Evolutionary conservation across 2,113 vertebrate genomes (phyloP).

Genomic region (Pachycephala philippinensis): DNA sequence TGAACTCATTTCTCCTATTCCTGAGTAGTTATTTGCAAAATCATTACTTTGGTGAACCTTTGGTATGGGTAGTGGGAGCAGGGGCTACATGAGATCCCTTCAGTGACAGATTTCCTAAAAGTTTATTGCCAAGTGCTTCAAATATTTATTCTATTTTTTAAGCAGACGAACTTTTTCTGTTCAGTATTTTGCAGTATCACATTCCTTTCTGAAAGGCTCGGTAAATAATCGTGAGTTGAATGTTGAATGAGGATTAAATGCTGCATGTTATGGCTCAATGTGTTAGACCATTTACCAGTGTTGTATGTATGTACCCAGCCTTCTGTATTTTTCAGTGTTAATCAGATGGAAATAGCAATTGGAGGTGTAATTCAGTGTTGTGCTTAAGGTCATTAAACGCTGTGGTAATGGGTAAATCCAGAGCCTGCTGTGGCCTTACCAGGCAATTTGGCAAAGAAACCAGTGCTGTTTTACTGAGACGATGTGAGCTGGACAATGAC

Average conservation of each 20-base stretch:
- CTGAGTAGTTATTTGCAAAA: background rate
- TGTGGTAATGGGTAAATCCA: background rate
- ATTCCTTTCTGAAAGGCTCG: background rate
- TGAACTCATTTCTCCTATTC: background rate
- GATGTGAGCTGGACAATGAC: background rate
- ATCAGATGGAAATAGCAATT: constrained; percentile 29
- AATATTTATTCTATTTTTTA: background rate
- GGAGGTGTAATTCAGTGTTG: constrained; percentile 30
- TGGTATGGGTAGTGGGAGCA: background rate
- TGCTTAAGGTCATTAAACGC: constrained; percentile 22
- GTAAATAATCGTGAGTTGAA: background rate
- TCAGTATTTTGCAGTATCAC: background rate
- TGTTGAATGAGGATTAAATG: background rate
- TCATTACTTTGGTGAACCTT: background rate
- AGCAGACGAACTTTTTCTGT: background rate
- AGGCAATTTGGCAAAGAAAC: background rate
- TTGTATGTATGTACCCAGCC: background rate
- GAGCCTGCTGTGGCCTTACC: constrained; percentile 1
- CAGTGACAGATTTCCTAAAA: background rate
- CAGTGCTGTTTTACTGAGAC: background rate
- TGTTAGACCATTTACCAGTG: background rate
- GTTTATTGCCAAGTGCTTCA: background rate
- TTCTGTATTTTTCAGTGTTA: constrained; percentile 35
- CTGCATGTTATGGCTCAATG: background rate
- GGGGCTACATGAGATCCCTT: background rate